Base-by-base conservation (phyloP, 1,140 invertebrate species). In the Prorops nasuta region DNA sequence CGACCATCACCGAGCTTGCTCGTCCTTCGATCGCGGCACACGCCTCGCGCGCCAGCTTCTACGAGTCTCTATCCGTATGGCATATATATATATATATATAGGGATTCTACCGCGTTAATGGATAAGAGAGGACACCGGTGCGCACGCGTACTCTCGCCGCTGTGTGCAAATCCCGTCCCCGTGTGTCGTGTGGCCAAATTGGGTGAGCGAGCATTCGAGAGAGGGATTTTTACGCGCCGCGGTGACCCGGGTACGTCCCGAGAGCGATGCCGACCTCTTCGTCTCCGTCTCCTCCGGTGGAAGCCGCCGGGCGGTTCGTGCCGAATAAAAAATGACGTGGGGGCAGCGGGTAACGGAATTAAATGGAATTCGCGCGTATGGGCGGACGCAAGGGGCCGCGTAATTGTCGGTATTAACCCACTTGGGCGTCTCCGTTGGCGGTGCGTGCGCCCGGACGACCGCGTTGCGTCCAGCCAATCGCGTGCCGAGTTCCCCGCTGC, bases 381-480 rank as follows among this genome's bases (percentile, higher is more conserved):
- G 62, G 62, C 64, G 64, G 59, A 56, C 52, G 45, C 49, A 51
- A 19, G 38, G 38, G 49, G 49, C 34, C 55, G 49, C 52, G 58
- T 66, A 67, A 67, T 71, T 66, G 62, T 63, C 51, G 53, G 60
- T 54, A 61, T 65, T 65, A 69, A 70, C 64, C 60, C 65, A 60
- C 58, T 60, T 65, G 66, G 67, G 69, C 67, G 64, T 67, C 64
- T 59, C 64, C 21, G 36, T 20, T 32, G 32, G 42, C 28, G 35
- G 42, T 7, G 16, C 38, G 12, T 43, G 31, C 31, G 14, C 44
- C 20, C 24, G 18, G 36, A 19, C 6, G 10, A 24, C 22, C 22
- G 49, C 40, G 38, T 34, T 43, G 48, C 46, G 43, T 44, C 49
- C 16, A 49, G 42, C 58, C 60, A 54, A 60, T 58, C 58, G 38